Evolutionary conservation across 2,113 vertebrate species (phyloP).

Genomic region (Gasterosteus aculeatus): DNA sequence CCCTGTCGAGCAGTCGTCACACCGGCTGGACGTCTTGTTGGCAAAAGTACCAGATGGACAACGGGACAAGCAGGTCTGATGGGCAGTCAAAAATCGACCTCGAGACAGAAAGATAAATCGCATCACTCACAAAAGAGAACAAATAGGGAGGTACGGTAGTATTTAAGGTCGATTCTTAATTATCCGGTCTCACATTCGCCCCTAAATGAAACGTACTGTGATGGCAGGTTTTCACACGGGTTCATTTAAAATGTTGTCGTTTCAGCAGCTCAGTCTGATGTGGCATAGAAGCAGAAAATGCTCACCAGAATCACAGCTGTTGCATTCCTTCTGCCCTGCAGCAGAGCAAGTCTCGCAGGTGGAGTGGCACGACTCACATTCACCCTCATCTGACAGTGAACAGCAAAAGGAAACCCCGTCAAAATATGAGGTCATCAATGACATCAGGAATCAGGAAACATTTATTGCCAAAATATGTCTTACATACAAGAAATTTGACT

Average conservation of each 20-base stretch:
- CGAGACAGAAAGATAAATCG: conserved; percentile 21
- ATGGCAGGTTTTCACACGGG: conserved; percentile 3
- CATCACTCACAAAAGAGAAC: background rate
- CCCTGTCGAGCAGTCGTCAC: conserved; percentile 82
- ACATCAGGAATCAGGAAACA: background rate
- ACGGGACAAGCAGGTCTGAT: conserved; percentile 70
- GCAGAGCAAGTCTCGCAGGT: conserved; percentile 84
- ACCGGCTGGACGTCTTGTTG: conserved; percentile 76
- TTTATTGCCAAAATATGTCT: too few species aligned
- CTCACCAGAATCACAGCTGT: conserved; percentile 85
- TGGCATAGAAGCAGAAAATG: background rate
- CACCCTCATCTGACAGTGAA: conserved; percentile 40
- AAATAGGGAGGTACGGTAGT: background rate
- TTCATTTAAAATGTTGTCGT: background rate
- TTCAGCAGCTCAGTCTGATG: background rate
- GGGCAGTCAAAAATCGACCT: conserved; percentile 81
- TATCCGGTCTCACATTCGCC: background rate
- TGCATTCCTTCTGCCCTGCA: conserved; percentile 73
- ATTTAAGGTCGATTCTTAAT: background rate
- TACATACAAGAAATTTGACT: too few species aligned
- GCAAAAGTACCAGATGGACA: conserved; percentile 86
- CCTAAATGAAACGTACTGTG: background rate
- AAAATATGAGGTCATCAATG: background rate
- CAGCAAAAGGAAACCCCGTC: conserved; percentile 8
- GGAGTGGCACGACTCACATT: conserved; percentile 76